A percentile compares a stretch with the other conserved stretches of the same genome.
Evolutionary conservation across 2,888 invertebrate species (phyloP).

Genomic region (Ferdinandea cuprea): DNA sequence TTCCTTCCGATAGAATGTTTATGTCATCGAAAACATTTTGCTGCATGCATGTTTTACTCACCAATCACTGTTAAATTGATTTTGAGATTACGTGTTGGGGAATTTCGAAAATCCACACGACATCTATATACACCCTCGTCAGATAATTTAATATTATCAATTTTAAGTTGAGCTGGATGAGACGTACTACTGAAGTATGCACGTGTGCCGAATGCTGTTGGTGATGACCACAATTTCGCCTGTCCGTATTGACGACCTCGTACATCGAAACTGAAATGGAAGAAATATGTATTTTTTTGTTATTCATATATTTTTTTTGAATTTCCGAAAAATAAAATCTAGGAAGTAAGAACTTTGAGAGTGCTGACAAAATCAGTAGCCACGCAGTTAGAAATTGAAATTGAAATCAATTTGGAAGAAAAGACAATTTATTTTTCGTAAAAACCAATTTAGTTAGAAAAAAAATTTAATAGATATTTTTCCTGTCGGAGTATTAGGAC

Average conservation of each 20-base stretch:
- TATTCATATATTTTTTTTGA: too few relatives aligned
- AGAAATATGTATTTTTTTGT: too few relatives aligned
- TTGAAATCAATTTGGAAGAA: too few relatives aligned
- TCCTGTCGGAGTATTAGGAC: too few relatives aligned
- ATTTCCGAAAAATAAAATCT: not conserved
- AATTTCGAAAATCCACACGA: slow-evolving; percentile 89
- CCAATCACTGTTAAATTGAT: slow-evolving; percentile 90
- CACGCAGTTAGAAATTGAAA: not conserved
- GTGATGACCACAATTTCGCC: slow-evolving; percentile 93
- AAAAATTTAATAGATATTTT: too few relatives aligned
- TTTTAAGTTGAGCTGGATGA: slow-evolving; percentile 91
- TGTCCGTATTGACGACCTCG: slow-evolving; percentile 88
- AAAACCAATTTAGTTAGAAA: not conserved
- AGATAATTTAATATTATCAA: slow-evolving; percentile 85
- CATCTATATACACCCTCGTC: slow-evolving; percentile 90
- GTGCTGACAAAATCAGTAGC: slow-evolving; percentile 33
- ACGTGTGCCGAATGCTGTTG: slow-evolving; percentile 89
- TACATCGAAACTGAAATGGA: slow-evolving; percentile 87
- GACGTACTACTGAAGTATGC: slow-evolving; percentile 93
- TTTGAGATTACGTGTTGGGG: slow-evolving; percentile 88
- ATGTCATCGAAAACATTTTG: too few relatives aligned
- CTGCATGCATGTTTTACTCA: slow-evolving; percentile 82
- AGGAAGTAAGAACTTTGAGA: not conserved
- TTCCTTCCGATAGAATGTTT: too few relatives aligned
- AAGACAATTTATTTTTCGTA: not conserved